Evolutionary conservation across 2,797 vertebrate species (phyloP).

Genomic region (Microctenopoma steveboyesi): DNA sequence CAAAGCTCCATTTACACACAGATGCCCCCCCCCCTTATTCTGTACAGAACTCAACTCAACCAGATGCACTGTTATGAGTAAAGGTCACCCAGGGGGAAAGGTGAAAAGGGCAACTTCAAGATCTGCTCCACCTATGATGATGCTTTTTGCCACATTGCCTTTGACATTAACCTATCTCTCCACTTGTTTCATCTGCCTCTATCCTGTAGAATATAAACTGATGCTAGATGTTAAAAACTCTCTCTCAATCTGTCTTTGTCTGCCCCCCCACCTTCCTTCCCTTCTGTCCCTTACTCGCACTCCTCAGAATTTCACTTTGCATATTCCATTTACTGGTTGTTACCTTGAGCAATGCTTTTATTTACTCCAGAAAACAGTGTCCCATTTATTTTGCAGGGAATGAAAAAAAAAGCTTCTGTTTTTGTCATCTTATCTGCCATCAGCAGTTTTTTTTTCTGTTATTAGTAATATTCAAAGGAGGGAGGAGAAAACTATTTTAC

Average conservation of each 20-base stretch:
- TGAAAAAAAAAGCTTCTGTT: conserved; percentile 28
- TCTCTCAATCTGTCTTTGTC: conserved; percentile 52
- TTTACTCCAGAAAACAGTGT: conserved; percentile 74
- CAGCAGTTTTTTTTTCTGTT: conserved; percentile 60
- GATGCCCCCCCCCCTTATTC: conserved; percentile 68
- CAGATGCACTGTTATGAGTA: conserved; percentile 82
- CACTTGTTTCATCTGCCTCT: conserved; percentile 18
- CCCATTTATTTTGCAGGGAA: conserved; percentile 69
- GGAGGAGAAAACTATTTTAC: conserved; percentile 50
- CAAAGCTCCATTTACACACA: conserved; percentile 87
- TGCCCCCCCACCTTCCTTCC: conserved; percentile 35
- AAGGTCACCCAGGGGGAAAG: conserved; percentile 76
- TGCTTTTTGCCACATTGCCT: conserved; percentile 31
- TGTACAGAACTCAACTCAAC: conserved; percentile 86
- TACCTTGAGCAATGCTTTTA: conserved; percentile 87
- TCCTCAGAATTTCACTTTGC: conserved; percentile 78
- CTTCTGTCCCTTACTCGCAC: conserved; percentile 56
- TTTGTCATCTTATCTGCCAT: conserved; percentile 69
- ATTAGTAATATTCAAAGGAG: conserved; percentile 69
- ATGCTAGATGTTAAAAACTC: conserved; percentile 42
- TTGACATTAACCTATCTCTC: not conserved
- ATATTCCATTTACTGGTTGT: conserved; percentile 87
- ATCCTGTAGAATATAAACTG: conserved; percentile 48
- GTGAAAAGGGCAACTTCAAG: conserved; percentile 35
- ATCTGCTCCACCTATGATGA: conserved; percentile 40